Conservation (phyloP, 2,113 vertebrate genomes). For the Progne subis region DNA sequence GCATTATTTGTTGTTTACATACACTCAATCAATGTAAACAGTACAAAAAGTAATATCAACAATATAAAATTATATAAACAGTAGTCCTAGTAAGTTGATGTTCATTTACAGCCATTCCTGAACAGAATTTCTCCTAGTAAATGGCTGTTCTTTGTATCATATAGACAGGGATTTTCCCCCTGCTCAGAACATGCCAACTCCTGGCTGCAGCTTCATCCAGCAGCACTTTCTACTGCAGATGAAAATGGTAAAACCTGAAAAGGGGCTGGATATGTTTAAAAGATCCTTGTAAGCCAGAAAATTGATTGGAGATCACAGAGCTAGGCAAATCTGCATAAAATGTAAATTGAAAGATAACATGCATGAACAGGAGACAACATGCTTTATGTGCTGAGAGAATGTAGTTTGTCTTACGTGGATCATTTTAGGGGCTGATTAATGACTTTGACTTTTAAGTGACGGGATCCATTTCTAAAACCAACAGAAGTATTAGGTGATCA, state of each 20-base stretch:
- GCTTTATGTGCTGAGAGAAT: constrained; percentile 37
- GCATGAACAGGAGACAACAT: constrained; percentile 61
- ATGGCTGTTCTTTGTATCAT: background rate
- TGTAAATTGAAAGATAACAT: constrained; percentile 33
- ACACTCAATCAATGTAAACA: background rate
- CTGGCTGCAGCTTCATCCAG: background rate
- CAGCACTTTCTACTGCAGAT: background rate
- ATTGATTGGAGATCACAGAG: background rate
- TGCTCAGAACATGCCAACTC: background rate
- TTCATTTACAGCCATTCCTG: background rate
- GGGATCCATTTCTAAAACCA: constrained; percentile 18
- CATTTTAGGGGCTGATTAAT: constrained; percentile 66
- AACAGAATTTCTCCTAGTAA: background rate
- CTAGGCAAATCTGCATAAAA: constrained; percentile 41
- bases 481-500: constrained; percentile 23
- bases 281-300: background rate
- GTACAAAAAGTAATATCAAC: background rate
- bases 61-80: background rate
- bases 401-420: constrained; percentile 63
- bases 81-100: background rate
- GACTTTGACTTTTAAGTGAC: constrained; percentile 61
- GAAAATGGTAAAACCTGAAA: background rate
- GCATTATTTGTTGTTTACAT: background rate
- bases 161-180: background rate
- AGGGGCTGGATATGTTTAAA: constrained; percentile 11